phyloP scores from a whole-genome alignment of 1,140 invertebrate genomes.

The Drosophila rhopaloa region DNA sequence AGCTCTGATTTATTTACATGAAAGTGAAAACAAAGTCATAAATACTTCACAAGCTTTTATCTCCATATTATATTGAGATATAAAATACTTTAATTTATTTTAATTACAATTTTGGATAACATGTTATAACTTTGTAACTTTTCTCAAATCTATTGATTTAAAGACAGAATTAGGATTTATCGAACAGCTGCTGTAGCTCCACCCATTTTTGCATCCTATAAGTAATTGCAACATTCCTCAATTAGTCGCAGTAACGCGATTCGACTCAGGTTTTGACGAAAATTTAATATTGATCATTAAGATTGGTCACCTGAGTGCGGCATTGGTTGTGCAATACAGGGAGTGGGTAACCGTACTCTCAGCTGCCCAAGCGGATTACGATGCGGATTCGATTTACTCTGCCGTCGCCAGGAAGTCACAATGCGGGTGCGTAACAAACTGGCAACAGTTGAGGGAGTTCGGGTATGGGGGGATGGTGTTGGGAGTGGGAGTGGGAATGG shows the following conservation, averaged over 20 bases:
- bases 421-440: constrained; percentile 57
- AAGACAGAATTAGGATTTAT: not conserved
- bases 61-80: no score
- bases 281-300: constrained; percentile 43
- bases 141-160: not conserved
- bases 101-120: no score
- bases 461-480: not conserved
- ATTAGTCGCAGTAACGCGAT: constrained; percentile 30
- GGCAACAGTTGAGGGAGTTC: constrained; percentile 45
- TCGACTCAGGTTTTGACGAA: constrained; percentile 15
- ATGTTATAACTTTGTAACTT: not conserved
- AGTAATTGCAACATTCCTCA: constrained; percentile 34
- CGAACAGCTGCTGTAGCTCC: constrained; percentile 11
- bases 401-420: constrained; percentile 50
- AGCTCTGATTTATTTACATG: not conserved
- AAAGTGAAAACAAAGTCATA: not conserved
- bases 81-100: no score
- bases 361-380: constrained; percentile 68
- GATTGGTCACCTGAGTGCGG: constrained; percentile 41
- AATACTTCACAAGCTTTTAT: not conserved
- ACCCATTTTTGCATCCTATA: not conserved
- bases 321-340: constrained; percentile 3
- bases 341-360: constrained; percentile 36
- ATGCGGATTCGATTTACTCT: constrained; percentile 69
- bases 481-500: not conserved